phyloP scores from a whole-genome alignment of 1,140 invertebrate species.

The Thrips palmi region DNA sequence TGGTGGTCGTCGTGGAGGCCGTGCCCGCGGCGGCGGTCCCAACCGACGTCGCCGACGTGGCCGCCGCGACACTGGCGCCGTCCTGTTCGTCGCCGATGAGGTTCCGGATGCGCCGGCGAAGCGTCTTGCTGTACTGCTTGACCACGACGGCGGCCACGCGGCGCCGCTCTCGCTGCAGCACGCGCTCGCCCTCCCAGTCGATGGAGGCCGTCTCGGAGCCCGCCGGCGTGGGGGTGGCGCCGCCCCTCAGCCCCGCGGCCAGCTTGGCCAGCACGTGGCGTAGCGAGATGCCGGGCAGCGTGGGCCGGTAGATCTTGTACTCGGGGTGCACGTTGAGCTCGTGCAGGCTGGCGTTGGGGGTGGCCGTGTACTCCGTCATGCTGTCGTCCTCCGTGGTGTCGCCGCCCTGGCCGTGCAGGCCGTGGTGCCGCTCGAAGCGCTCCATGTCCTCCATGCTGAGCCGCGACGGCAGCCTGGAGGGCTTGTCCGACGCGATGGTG shows the following conservation, averaged over 20 bases:
- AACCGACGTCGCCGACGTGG: constrained; percentile 25
- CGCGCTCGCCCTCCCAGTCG: no score
- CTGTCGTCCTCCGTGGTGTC: constrained; percentile 28
- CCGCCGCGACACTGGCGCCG: constrained; percentile 21
- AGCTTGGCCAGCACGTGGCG: constrained; percentile 24
- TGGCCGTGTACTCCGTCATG: constrained; percentile 27
- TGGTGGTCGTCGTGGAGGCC: constrained; percentile 11
- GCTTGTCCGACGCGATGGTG: constrained; percentile 51
- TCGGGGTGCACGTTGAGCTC: constrained; percentile 45
- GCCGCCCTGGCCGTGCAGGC: constrained; percentile 18
- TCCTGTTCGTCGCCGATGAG: constrained; percentile 24
- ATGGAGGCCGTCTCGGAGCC: constrained; percentile 11
- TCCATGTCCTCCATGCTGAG: constrained; percentile 35
- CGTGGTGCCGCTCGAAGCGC: constrained; percentile 25
- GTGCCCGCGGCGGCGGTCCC: constrained; percentile 19
- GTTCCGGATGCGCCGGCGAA: constrained; percentile 21
- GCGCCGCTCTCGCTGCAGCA: no score
- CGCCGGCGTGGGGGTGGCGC: constrained; percentile 24
- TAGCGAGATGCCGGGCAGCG: constrained; percentile 24
- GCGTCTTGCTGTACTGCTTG: no score
- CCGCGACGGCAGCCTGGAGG: no score
- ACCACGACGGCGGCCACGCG: no score
- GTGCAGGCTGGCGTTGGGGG: constrained; percentile 23
- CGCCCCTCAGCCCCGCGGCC: constrained; percentile 19
- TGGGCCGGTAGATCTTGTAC: constrained; percentile 44